These are phyloP conservation scores for Numida meleagris DNA, from an alignment of 2,113 vertebrate genomes.

Conservation along the genomic window DNA sequence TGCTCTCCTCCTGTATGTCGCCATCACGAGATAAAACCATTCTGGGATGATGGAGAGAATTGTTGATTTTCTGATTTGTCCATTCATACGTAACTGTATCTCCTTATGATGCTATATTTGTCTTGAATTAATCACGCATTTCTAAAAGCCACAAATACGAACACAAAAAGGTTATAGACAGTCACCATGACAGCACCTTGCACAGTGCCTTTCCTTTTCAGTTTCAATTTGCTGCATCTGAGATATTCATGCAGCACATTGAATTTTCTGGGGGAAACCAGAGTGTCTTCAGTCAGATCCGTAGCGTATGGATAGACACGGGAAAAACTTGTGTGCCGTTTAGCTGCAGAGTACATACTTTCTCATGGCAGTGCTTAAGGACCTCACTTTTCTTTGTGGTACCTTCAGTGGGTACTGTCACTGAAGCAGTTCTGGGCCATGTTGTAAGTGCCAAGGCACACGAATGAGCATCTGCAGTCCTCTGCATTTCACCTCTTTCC, in stretches of 20 bases:
- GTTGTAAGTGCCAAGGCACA: fast-evolving
- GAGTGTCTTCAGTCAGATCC: neutral
- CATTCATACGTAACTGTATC: neutral
- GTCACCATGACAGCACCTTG: neutral
- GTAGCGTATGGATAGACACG: neutral
- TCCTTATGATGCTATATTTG: neutral
- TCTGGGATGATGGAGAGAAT: neutral
- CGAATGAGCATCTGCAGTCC: neutral
- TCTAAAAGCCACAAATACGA: neutral
- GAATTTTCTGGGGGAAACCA: neutral
- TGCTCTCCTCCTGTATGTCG: neutral
- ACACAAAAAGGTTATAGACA: neutral
- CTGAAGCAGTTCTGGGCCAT: neutral
- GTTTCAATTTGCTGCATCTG: neutral
- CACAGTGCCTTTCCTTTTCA: neutral
- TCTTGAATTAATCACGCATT: neutral
- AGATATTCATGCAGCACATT: neutral
- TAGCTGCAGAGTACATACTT: neutral
- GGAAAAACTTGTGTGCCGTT: neutral
- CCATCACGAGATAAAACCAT: neutral
- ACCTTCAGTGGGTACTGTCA: neutral
- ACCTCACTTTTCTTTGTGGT: fast-evolving
- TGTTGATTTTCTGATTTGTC: neutral
- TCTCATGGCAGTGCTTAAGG: neutral
- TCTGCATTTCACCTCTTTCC: neutral